Evolutionary conservation across 2,888 invertebrate species (phyloP), one percentile per base, ranked within the genome.

Genomic region (Pollenia angustigena): DNA sequence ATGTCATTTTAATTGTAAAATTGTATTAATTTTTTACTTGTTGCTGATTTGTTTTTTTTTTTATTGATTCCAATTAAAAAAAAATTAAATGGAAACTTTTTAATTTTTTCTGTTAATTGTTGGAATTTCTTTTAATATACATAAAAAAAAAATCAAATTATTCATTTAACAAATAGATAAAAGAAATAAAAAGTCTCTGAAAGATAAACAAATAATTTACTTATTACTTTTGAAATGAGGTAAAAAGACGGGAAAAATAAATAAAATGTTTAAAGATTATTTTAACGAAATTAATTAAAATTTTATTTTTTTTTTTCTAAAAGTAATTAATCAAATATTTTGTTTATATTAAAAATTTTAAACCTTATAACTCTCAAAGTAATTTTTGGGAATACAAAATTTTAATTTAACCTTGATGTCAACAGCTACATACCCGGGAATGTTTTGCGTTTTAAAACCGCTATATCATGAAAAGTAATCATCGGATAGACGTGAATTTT

Each of bases 1-100:
- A 69, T 79, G n/a, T 60, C 69, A 69, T 14, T 69, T 69, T 50
- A 79, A 79, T 79, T 60, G 69, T 10, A 56, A 72, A 56, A 72
- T 56, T 64, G n/a, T 74, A 11, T 56, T 81, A 52, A 64, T 64
- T 56, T 72, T 81, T 72, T 48, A 56, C 18, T 72, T 74, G n/a
- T 72, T 66, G 40, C 42, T 50, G 50, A 44, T 40, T 60, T 50
- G 12, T 69, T 69, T 79, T 56, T 69, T 69, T 60, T 79, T 56
- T 58, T 48, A 72, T 46, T 72, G 60, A 46, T 54, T 81, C 23
- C 8, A 52, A 32, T 23, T 1, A 11, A 46, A 54, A 56, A 44
- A 44, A n/a, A 42, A 52, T 18, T 23, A 60, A 69, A 62, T 40
- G 16, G 40, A 72, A 71, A 64, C 6, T 64, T 64, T 72, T 64